Percentiles rank a stretch among this genome's conserved stretches.
phyloP scores from a whole-genome alignment of 1,140 invertebrate species.

The Hormaphis cornu region DNA sequence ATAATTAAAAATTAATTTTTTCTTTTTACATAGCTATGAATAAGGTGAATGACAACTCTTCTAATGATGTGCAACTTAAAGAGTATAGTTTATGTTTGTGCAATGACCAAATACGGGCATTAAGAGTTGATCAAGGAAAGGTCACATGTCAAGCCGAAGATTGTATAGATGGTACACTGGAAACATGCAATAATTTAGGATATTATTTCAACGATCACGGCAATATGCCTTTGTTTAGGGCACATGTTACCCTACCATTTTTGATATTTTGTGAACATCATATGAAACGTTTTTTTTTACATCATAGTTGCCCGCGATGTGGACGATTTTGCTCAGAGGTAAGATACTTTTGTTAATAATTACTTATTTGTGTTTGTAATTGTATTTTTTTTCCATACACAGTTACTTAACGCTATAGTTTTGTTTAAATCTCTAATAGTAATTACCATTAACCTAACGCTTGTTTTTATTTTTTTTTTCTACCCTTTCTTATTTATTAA shows the following conservation, averaged over 20 bases:
- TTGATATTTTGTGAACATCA: slow-evolving; percentile 76
- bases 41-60: background rate
- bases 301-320: slow-evolving; percentile 84
- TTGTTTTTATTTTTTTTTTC: background rate
- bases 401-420: no score
- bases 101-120: slow-evolving; percentile 44
- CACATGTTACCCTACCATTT: slow-evolving; percentile 71
- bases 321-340: slow-evolving; percentile 87
- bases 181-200: slow-evolving; percentile 71
- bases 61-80: background rate
- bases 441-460: no score
- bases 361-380: background rate
- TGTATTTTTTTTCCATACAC: no score
- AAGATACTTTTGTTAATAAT: slow-evolving; percentile 28
- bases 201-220: slow-evolving; percentile 47
- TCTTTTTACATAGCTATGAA: no score
- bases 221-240: slow-evolving; percentile 49
- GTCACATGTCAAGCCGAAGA: slow-evolving; percentile 63
- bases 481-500: background rate
- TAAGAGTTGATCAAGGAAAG: slow-evolving; percentile 43
- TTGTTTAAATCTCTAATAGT: no score
- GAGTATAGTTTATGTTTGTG: slow-evolving; percentile 43
- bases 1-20: no score
- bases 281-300: slow-evolving; percentile 59
- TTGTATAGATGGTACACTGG: slow-evolving; percentile 62